Evolutionary conservation across 1,140 invertebrate species (phyloP), one percentile per base, ranked within the genome.

Genomic region (Drosophila quadrilineata): DNA sequence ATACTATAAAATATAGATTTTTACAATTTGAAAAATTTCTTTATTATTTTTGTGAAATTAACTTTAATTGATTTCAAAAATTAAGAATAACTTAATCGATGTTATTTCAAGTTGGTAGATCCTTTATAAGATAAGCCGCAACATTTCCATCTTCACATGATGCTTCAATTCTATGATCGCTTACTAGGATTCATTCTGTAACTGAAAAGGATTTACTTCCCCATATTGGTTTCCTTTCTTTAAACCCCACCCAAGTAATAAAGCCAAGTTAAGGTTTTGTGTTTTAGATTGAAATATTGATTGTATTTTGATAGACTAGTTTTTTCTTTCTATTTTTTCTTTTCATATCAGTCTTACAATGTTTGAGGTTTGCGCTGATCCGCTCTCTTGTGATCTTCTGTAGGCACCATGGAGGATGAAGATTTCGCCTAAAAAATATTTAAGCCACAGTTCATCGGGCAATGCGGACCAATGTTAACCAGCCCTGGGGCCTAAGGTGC

Each of bases 281-380:
- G n/a, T n/a, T n/a, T n/a, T n/a, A n/a, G n/a, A n/a, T n/a, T n/a
- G n/a, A n/a, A n/a, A n/a, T n/a, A n/a, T n/a, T n/a, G n/a, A n/a
- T 45, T 17, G n/a, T 43, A 2, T 46, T 38, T 58, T 1, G n/a
- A n/a, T n/a, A 22, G 33, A 24, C 38, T 31, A 48, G 14, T 29
- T 35, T 43, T 41, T n/a, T 48, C 29, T 19, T 22, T 43, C 14
- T 8, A 28, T 31, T 12, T 6, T 1, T 54, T 52, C 5, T 26
- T 43, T 71, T 75, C 28, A 75, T 8, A 84, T 82, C 59, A 82
- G 68, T 82, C 59, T 76, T 74, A n/a, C n/a, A 16, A 21, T 2
- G n/a, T 17, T 38, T 10, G 2, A n/a, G 31, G 22, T 31, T 19
- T 8, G 36, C n/a, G n/a, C 1, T 8, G 2, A 50, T 36, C 17